Percentiles rank a stretch among this genome's conserved stretches.
phyloP scores from a whole-genome alignment of 2,113 vertebrate genomes.

The Calidris pygmaea region DNA sequence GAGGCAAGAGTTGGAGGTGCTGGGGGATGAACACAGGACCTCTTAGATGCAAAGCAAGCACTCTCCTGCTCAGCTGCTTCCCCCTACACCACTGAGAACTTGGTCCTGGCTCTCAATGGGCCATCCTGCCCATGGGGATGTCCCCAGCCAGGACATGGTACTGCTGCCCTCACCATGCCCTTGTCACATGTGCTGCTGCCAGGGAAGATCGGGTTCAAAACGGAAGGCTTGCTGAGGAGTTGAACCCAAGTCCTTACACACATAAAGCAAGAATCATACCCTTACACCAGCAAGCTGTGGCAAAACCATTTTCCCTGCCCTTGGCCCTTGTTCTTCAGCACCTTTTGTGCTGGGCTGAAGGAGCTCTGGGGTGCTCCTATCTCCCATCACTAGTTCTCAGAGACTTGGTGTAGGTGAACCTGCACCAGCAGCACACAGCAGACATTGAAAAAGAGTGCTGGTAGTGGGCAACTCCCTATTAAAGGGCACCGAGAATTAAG shows the following conservation, averaged over 20 bases:
- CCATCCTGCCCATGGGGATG: background rate
- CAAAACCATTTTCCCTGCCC: fast-evolving
- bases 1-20: background rate
- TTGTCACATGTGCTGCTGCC: background rate
- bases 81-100: fast-evolving
- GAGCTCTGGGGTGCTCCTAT: too few relatives aligned
- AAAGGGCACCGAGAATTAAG: background rate
- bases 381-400: background rate
- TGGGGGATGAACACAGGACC: conserved; percentile 68
- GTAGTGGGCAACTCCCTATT: too few relatives aligned
- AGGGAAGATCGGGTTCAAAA: background rate
- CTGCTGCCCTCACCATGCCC: fast-evolving
- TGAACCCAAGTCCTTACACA: conserved; percentile 70
- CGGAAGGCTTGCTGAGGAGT: conserved; percentile 3
- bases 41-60: conserved; percentile 59
- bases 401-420: background rate
- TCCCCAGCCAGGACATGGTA: fast-evolving
- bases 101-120: fast-evolving
- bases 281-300: conserved; percentile 41
- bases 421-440: too few relatives aligned
- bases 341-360: fast-evolving
- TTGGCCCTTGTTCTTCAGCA: fast-evolving
- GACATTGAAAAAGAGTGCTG: too few relatives aligned
- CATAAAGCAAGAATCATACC: conserved; percentile 71
- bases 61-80: background rate